Conservation (phyloP, 2,797 vertebrate species). For the Xenopus petersii region DNA sequence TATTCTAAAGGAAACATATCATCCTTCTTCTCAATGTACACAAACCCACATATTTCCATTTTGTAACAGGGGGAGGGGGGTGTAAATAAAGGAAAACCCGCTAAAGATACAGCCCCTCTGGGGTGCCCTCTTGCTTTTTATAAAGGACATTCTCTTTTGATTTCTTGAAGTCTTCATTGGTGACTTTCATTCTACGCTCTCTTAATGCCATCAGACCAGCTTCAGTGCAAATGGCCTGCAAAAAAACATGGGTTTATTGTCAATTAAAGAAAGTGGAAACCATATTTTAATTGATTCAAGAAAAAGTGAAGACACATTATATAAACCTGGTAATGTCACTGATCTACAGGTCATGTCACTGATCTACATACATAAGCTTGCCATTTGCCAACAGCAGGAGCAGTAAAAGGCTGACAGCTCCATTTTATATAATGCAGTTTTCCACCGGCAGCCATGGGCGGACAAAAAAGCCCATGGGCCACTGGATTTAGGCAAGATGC, state of each 20-base stretch:
- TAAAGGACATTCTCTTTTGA: constrained; percentile 98
- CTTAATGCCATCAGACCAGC: constrained; percentile 94
- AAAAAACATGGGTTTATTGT: constrained; percentile 7
- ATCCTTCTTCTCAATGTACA: background rate
- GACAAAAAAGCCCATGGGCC: too few species aligned
- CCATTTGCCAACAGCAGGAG: too few species aligned
- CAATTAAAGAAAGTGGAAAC: too few species aligned
- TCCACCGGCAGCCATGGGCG: too few species aligned
- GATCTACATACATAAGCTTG: too few species aligned
- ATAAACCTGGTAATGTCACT: too few species aligned
- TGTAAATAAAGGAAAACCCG: constrained; percentile 21
- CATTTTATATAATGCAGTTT: too few species aligned
- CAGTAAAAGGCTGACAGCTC: too few species aligned
- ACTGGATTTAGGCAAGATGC: too few species aligned
- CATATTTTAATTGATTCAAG: too few species aligned
- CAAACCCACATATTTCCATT: background rate
- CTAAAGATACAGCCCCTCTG: constrained; percentile 92
- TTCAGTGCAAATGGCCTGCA: constrained; percentile 95
- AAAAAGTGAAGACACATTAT: too few species aligned
- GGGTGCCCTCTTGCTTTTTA: constrained; percentile 97
- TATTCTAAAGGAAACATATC: background rate
- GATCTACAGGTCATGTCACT: too few species aligned
- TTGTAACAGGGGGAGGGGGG: background rate
- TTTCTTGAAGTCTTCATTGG: constrained; percentile 98
- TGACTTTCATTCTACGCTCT: constrained; percentile 96